Percentiles rank a stretch among this genome's conserved stretches.
Conservation (phyloP, 2,888 invertebrate species). For the Cephus runcator region DNA sequence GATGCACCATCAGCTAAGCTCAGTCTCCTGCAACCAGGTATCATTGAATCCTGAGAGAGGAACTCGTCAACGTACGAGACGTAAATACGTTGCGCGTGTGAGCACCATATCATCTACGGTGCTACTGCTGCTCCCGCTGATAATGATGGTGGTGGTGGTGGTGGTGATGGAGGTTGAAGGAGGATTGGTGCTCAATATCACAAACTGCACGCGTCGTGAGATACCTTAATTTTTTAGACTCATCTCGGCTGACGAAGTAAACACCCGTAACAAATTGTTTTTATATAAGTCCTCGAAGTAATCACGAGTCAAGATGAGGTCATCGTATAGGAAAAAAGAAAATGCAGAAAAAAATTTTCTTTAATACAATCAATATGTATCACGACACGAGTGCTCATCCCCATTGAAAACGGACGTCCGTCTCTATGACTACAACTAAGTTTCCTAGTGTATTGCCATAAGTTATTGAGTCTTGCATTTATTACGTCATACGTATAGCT, state of each 20-base stretch:
- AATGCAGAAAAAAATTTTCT: not conserved
- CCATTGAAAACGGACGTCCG: not conserved
- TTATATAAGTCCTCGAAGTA: not conserved
- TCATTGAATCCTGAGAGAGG: slow-evolving; percentile 49
- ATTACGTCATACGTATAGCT: slow-evolving; percentile 5
- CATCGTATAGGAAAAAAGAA: not conserved
- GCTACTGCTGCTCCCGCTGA: not conserved
- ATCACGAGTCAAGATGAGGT: too few relatives aligned
- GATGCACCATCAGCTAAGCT: slow-evolving; percentile 60
- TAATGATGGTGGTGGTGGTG: slow-evolving; percentile 8
- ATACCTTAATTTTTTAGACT: not conserved
- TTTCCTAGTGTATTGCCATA: slow-evolving; percentile 23
- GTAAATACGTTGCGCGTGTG: slow-evolving; percentile 6
- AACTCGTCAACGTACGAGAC: slow-evolving; percentile 9
- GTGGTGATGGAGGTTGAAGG: not conserved
- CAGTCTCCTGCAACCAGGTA: slow-evolving; percentile 63
- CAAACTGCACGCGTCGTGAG: not conserved
- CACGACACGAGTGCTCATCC: not conserved
- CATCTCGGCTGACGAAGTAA: not conserved
- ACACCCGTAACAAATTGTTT: not conserved
- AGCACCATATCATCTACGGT: not conserved
- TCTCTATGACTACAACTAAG: not conserved
- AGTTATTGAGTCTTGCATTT: slow-evolving; percentile 16
- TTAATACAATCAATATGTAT: not conserved
- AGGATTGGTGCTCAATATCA: not conserved